Evolutionary conservation across 2,888 invertebrate species (phyloP), one percentile per base, ranked within the genome.

Genomic region (Andrena chrysosceles): DNA sequence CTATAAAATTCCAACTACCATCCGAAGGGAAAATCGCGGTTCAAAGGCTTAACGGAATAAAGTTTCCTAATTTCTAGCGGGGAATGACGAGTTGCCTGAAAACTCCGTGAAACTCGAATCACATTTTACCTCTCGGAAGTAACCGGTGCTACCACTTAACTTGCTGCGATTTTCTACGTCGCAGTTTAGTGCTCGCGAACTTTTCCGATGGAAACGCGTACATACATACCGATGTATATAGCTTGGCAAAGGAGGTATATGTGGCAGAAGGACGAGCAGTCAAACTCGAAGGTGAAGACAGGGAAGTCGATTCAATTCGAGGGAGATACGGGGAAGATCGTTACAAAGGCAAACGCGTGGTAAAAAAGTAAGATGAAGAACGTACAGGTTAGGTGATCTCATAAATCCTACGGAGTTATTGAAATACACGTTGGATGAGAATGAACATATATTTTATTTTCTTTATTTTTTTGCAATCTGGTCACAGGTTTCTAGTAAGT

Each of bases 181-280:
- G 10, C 62, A 76, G 54, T 76, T 76, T 70, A 63, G 23, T 31
- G 20, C 31, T 54, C 6, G 8, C 31, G 54, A 56, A 70, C 31
- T 70, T 76, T 60, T 8, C 52, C 20, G 35, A 10, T n/a, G 49
- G 26, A 60, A 23, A 13, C 42, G 42, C 5, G 42, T 16, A 16
- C 42, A 1, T 42, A 42, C 42, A 16, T 42, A 4, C 13, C 42
- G 42, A 42, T 42, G 42, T 42, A 16, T 3, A 13, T 54, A 67
- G 42, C 42, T 73, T 67, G 16, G 42, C 10, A 10, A 73, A 23
- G 23, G 31, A 64, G 42, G 42, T 35, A 20, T 8, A 20, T 20
- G 20, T 20, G 20, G 52, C 52, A 1, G n/a, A 8, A 8, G 5
- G 5, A 13, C n/a, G 42, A 23, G 63, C 16, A 16, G 8, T 31